phyloP scores from a whole-genome alignment of 2,797 vertebrate genomes.

The Micrastur ruficollis region DNA sequence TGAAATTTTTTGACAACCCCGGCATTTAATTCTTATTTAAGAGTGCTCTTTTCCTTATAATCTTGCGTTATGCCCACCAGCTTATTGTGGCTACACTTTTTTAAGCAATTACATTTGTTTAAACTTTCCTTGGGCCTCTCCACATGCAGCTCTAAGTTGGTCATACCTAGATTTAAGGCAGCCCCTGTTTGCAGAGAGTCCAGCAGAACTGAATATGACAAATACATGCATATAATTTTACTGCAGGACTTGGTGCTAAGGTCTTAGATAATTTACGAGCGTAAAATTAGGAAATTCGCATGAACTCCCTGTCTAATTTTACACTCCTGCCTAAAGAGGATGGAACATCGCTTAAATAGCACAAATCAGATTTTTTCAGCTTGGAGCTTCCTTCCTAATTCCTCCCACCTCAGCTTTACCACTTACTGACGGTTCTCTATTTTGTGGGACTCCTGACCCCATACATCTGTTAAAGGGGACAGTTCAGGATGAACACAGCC shows the following conservation, averaged over 20 bases:
- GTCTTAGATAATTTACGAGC: conserved; percentile 38
- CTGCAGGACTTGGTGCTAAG: neutral
- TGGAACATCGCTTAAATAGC: conserved; percentile 5
- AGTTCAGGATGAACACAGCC: conserved; percentile 39
- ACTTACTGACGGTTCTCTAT: neutral
- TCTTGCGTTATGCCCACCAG: neutral
- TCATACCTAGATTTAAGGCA: neutral
- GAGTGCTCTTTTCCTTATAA: neutral
- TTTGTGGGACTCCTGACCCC: conserved; percentile 16
- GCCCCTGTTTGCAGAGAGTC: neutral
- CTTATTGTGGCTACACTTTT: neutral
- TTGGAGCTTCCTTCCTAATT: conserved; percentile 17
- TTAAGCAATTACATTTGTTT: conserved; percentile 29
- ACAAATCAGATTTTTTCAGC: conserved; percentile 33
- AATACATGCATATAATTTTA: neutral
- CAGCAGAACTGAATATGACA: neutral
- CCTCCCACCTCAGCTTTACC: conserved; percentile 26
- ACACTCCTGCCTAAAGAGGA: conserved; percentile 20
- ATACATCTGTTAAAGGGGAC: conserved; percentile 49
- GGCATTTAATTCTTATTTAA: conserved; percentile 28
- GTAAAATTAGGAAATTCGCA: conserved; percentile 34
- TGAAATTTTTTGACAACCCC: conserved; percentile 6
- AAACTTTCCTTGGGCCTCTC: conserved; percentile 22
- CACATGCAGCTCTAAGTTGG: neutral
- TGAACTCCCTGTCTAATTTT: conserved; percentile 46